A percentile compares a stretch with the other conserved stretches of the same genome.
Evolutionary conservation across 2,888 invertebrate species (phyloP).

Genomic region (Pomacea canaliculata): DNA sequence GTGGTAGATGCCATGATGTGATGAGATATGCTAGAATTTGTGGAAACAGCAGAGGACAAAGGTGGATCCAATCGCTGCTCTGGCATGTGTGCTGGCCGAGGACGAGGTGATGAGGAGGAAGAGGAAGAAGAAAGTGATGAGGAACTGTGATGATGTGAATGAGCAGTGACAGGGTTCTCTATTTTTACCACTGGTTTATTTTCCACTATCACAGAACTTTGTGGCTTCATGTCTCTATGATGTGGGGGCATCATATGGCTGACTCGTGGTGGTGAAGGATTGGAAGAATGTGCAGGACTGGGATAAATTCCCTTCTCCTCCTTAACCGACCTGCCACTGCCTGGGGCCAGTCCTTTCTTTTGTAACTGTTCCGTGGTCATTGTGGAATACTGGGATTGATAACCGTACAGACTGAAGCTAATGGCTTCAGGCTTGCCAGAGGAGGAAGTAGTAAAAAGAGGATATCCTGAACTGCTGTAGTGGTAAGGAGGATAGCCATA

Average conservation of each 20-base stretch:
- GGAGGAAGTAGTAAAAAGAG: conserved; percentile 9
- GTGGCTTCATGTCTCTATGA: conserved; percentile 51
- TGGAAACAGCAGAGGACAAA: conserved; percentile 45
- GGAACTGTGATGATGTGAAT: conserved; percentile 34
- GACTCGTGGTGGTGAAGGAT: conserved; percentile 26
- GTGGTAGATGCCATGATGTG: conserved; percentile 42
- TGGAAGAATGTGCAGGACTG: conserved; percentile 4
- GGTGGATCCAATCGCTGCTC: conserved; percentile 44
- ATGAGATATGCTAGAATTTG: conserved; percentile 43
- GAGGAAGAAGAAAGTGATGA: conserved; percentile 47
- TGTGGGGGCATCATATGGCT: conserved; percentile 46
- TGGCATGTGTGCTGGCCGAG: conserved; percentile 59
- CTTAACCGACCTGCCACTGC: conserved; percentile 40
- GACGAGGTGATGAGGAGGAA: conserved; percentile 49
- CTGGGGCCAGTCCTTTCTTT: conserved; percentile 52
- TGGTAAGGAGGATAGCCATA: conserved; percentile 24
- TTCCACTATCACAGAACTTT: conserved; percentile 65
- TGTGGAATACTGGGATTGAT: conserved; percentile 66
- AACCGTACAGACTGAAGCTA: conserved; percentile 68
- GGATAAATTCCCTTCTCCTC: conserved; percentile 39
- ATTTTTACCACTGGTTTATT: conserved; percentile 44
- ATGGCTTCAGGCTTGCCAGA: conserved; percentile 49
- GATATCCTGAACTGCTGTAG: conserved; percentile 35
- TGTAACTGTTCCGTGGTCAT: conserved; percentile 67
- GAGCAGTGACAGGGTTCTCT: conserved; percentile 36